Base-by-base conservation (phyloP, 1,140 invertebrate species). In the Pseudoatta argentina region DNA sequence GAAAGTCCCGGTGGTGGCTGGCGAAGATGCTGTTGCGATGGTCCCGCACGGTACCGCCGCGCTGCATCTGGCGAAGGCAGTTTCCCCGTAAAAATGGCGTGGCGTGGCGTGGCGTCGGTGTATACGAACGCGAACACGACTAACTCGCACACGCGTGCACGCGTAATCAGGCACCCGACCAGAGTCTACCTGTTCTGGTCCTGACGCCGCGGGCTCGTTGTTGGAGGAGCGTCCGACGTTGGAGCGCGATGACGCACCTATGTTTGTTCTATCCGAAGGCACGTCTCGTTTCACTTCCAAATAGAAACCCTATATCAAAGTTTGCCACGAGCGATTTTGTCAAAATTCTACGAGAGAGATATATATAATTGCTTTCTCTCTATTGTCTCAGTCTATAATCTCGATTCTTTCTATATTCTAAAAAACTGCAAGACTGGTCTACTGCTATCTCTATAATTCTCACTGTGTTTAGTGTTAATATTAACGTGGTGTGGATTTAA, bases 1-100 rank as follows among this genome's bases (percentile, higher is more conserved):
- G 81, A 87, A 82, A 88, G 83, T 85, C 72, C 61, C 30, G 85
- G 53, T 82, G 69, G 83, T 57, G 87, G 76, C 63, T 30, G 69
- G 79, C 55, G 67, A 83, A 51, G 66, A 81, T 77, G 77, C 63
- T 69, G 59, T 24, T 48, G 67, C 79, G 69, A 83, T 61, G 69
- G 69, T 73, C 67, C 69, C 53, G 76, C 76, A 30, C 27, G 24
- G n/a, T 39, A 67, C 27, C 51, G 24, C 30, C 55, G 79, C 79
- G 39, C 21, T 24, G 79, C 79, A 83, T 83, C 79, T 75, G 55
- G 69, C 67, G 53, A 44, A 16, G 18, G 53, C 3, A 24, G 16
- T 1, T 30, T 12, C 24, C 8, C 18, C 7, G 53, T 71, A 82
- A 82, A 81, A 72, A 48, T 18, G 57, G 5, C 27, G 77, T 34